phyloP scores from a whole-genome alignment of 2,113 vertebrate genomes.

The Psammodynastes pulverulentus region DNA sequence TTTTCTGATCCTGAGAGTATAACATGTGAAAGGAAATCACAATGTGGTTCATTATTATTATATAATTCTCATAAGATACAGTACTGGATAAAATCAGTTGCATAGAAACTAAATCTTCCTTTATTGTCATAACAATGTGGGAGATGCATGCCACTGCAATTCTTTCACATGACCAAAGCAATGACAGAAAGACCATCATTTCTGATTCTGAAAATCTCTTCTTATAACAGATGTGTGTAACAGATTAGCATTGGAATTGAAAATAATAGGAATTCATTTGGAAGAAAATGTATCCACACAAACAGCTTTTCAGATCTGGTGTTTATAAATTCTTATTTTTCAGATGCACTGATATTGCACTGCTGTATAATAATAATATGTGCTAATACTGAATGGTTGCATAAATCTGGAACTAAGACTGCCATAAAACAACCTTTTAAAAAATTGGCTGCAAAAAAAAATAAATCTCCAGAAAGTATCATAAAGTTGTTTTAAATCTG shows the following conservation, averaged over 20 bases:
- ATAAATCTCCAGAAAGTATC: not conserved
- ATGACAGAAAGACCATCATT: not conserved
- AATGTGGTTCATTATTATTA: not conserved
- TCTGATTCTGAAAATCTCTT: not conserved
- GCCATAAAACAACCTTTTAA: not conserved
- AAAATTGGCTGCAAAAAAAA: not conserved
- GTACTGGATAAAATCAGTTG: not conserved
- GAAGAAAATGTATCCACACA: not conserved
- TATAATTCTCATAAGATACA: not conserved
- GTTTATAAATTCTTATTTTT: not conserved
- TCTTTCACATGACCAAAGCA: not conserved
- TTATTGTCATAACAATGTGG: not conserved
- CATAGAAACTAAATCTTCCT: not conserved
- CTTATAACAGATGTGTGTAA: not conserved
- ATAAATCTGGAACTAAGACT: not conserved
- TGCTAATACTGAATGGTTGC: not conserved
- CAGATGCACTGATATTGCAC: not conserved
- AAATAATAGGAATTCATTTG: not conserved
- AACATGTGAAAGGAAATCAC: not conserved
- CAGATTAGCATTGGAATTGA: not conserved
- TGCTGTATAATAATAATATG: not conserved
- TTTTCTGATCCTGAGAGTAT: not conserved
- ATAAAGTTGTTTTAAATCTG: constrained; percentile 15
- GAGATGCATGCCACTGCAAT: not conserved
- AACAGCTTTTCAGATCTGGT: not conserved